Conservation (phyloP, 2,113 vertebrate species). For the Tenrec ecaudatus region DNA sequence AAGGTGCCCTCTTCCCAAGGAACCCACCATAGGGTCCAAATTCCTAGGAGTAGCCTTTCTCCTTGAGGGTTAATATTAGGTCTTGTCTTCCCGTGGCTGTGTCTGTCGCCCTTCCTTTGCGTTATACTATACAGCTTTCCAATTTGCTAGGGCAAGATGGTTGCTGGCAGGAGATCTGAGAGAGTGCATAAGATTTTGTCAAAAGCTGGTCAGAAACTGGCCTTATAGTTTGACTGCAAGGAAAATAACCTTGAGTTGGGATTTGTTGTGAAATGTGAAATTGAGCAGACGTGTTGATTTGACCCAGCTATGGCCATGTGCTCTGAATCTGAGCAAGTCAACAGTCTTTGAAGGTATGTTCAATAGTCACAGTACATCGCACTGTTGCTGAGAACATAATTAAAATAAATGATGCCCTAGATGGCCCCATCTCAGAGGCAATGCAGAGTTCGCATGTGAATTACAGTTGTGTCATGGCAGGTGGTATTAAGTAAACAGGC, state of each 20-base stretch:
- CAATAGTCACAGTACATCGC: background rate
- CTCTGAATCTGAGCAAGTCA: slow-evolving; percentile 41
- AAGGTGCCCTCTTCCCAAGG: background rate
- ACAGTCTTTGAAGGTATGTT: background rate
- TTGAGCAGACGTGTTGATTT: slow-evolving; percentile 55
- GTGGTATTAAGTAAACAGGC: background rate
- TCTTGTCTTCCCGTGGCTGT: slow-evolving; percentile 19
- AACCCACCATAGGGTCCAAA: background rate
- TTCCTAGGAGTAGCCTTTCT: slow-evolving; percentile 25
- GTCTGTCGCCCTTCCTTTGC: slow-evolving; percentile 13
- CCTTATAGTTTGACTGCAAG: slow-evolving; percentile 52
- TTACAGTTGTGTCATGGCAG: slow-evolving; percentile 14
- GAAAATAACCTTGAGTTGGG: slow-evolving; percentile 59
- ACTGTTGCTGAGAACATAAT: background rate
- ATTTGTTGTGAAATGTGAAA: slow-evolving; percentile 67
- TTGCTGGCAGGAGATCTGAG: slow-evolving; percentile 62
- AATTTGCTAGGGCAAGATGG: slow-evolving; percentile 56
- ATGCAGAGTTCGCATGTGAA: background rate
- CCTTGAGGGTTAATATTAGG: slow-evolving; percentile 50
- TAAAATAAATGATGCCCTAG: slow-evolving; percentile 13
- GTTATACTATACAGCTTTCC: slow-evolving; percentile 24
- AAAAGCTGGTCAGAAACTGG: slow-evolving; percentile 50
- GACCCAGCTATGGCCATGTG: slow-evolving; percentile 24
- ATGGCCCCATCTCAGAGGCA: slow-evolving; percentile 21
- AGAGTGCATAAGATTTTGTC: slow-evolving; percentile 43